Evolutionary conservation across 2,113 vertebrate genomes (phyloP), one percentile per base, ranked within the genome.

Genomic region (Planiliza haematocheilus): DNA sequence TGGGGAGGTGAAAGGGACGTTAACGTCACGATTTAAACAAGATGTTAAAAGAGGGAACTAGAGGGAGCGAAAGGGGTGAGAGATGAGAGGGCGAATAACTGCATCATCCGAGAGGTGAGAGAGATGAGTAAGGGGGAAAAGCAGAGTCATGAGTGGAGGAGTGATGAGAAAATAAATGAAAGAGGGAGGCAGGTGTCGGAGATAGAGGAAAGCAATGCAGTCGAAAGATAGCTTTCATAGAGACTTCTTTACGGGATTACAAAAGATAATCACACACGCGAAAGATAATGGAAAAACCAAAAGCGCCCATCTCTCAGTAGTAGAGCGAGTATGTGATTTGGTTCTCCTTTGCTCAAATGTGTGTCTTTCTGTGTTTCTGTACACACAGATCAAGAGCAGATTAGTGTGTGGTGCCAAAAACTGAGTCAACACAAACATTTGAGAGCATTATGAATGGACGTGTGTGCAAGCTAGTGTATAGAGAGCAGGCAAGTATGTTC

Each of bases 401-500:
- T 30, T 30, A 30, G 24, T 30, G 24, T 11, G 67, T 41, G 53
- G 59, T 49, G 57, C 62, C 52, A 59, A 59, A 63, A 70, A 68
- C 52, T 53, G 55, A 66, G 77, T 50, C 74, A 90, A 89, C 77
- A 77, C 61, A 82, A 74, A 81, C 70, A 81, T 64, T 84, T 36
- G 69, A 65, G 74, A 10, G 36, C 24, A 24, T 52, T 53, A 50
- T 64, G 51, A 68, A 53, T 48, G 70, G 37, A 58, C 42, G 41
- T 55, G 67, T 58, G 59, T 58, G 34, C 30, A 13, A 30, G 24
- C 24, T 30, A 30, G 24, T 30, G 24, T 36, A 34, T 18, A 34
- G 14, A 43, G 42, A 43, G 14, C 13, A 45, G 16, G 16, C 43
- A 45, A n/a, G 16, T n/a, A 45, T 30, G 24, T 30, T 30, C 24